phyloP scores from a whole-genome alignment of 2,888 invertebrate genomes.

The Drosophila antonietae region DNA sequence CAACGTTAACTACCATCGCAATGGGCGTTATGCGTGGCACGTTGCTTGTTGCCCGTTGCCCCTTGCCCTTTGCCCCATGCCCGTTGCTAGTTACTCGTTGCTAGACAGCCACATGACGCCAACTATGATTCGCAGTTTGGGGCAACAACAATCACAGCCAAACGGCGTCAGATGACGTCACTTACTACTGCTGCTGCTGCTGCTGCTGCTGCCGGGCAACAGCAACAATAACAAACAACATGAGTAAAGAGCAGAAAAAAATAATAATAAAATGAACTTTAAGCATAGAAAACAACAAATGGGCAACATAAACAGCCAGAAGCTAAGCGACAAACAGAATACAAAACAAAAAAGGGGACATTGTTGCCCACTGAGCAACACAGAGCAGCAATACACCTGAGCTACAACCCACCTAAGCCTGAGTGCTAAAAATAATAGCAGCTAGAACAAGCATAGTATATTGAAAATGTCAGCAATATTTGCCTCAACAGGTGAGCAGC shows the following conservation, averaged over 20 bases:
- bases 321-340: constrained; percentile 24
- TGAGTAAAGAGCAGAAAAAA: constrained; percentile 9
- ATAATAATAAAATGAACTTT: not conserved
- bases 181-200: constrained; percentile 6
- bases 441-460: constrained; percentile 27
- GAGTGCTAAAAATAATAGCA: constrained; percentile 20
- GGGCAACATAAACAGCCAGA: constrained; percentile 24
- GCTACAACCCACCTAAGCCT: not conserved
- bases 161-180: constrained; percentile 38
- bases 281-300: constrained; percentile 18
- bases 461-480: constrained; percentile 52
- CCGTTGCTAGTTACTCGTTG: constrained; percentile 25
- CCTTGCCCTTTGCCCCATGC: constrained; percentile 32
- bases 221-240: constrained; percentile 26
- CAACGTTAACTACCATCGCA: constrained; percentile 33
- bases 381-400: too few relatives aligned
- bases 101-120: constrained; percentile 57
- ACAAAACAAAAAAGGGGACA: constrained; percentile 10
- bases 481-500: constrained; percentile 75
- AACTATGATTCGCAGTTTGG: constrained; percentile 30
- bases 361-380: too few relatives aligned
- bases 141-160: constrained; percentile 39
- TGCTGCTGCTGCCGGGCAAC: constrained; percentile 31
- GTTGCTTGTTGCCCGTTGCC: constrained; percentile 8
- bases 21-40: constrained; percentile 16